Conservation (phyloP, 2,113 vertebrate species). For the Sisor rabdophorus region DNA sequence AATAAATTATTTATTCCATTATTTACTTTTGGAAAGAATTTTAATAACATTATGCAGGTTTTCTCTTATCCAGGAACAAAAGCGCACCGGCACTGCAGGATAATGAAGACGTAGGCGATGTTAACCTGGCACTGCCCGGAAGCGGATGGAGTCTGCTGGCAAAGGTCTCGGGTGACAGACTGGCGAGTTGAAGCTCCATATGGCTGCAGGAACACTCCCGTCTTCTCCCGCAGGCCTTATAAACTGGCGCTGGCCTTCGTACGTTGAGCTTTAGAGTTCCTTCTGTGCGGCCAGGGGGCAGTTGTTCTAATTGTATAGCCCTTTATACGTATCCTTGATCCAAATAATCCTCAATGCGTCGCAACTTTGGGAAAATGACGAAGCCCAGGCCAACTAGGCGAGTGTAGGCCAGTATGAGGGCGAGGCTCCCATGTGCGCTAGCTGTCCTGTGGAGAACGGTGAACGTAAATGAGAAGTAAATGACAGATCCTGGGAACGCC, state of each 20-base stretch:
- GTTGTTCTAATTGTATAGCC: neutral
- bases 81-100: neutral
- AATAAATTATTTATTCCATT: too few species aligned
- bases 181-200: constrained; percentile 34
- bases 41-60: too few species aligned
- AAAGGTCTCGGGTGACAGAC: constrained; percentile 45
- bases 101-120: constrained; percentile 46
- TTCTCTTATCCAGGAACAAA: neutral
- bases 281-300: too few species aligned
- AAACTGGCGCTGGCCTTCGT: neutral
- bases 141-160: constrained; percentile 33
- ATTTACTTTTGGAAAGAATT: too few species aligned
- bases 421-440: neutral
- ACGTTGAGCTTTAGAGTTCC: neutral
- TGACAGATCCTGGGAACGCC: constrained; percentile 33
- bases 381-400: neutral
- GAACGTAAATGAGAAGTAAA: constrained; percentile 42
- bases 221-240: neutral
- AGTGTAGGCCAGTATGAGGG: neutral
- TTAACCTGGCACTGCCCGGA: constrained; percentile 31
- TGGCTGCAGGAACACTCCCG: constrained; percentile 33
- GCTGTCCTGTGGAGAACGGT: constrained; percentile 19
- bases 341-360: neutral
- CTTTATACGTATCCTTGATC: neutral
- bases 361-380: neutral